phyloP scores from a whole-genome alignment of 1,140 invertebrate species.

The Rhagoletis zephyria region DNA sequence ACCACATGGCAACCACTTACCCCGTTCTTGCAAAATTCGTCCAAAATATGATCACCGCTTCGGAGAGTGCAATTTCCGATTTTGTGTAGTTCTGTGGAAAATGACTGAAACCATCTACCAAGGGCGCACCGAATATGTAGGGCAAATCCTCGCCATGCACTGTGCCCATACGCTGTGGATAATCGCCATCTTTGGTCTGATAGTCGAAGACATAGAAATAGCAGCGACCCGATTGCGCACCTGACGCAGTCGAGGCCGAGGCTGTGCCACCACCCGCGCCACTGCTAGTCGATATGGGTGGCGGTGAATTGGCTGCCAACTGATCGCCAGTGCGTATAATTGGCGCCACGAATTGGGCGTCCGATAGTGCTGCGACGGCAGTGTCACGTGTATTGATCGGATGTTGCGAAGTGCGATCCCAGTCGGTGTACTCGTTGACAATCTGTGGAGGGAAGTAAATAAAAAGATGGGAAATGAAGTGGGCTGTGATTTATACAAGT shows the following conservation, averaged over 20 bases:
- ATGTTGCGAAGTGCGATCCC: constrained; percentile 92
- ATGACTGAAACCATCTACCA: constrained; percentile 85
- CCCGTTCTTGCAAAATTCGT: constrained; percentile 97
- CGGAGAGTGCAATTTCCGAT: constrained; percentile 88
- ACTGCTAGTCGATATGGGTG: constrained; percentile 65
- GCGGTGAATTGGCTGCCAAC: constrained; percentile 76
- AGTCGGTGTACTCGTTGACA: constrained; percentile 97
- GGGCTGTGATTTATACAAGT: background rate
- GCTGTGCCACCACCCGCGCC: constrained; percentile 69
- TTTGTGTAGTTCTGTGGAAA: constrained; percentile 93
- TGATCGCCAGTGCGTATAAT: constrained; percentile 87
- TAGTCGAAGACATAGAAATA: constrained; percentile 96
- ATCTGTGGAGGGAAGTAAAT: constrained; percentile 72
- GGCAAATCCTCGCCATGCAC: constrained; percentile 94
- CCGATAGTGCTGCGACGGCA: constrained; percentile 91
- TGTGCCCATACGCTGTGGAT: constrained; percentile 88
- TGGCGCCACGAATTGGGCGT: constrained; percentile 91
- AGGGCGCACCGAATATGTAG: constrained; percentile 88
- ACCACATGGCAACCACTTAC: constrained; percentile 78
- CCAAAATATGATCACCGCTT: constrained; percentile 94
- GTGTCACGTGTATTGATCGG: constrained; percentile 93
- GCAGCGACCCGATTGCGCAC: constrained; percentile 78
- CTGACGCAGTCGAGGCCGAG: constrained; percentile 66
- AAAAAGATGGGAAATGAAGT: background rate
- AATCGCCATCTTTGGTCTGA: constrained; percentile 92